Conservation (phyloP, 2,113 vertebrate genomes). For the Turdus rufiventris region DNA sequence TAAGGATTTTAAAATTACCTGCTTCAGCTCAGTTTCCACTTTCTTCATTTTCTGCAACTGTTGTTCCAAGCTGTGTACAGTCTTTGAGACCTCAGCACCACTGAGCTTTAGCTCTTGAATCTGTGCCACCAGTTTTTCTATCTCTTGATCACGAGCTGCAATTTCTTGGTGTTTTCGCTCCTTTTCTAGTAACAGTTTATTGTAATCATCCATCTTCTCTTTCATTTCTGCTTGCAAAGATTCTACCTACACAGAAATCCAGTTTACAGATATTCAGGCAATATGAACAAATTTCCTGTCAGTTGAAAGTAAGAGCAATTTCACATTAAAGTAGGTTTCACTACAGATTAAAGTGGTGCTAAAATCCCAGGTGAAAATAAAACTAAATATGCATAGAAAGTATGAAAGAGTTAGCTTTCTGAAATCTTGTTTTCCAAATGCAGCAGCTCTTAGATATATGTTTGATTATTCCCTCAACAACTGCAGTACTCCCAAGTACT, state of each 20-base stretch:
- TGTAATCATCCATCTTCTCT: conserved; percentile 83
- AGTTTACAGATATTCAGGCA: background rate
- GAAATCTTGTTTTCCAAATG: background rate
- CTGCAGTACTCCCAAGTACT: background rate
- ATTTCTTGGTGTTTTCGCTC: conserved; percentile 80
- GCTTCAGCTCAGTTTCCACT: conserved; percentile 77
- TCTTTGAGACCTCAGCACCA: conserved; percentile 55
- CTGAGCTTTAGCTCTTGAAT: conserved; percentile 80
- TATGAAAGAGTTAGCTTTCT: background rate
- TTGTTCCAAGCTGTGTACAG: conserved; percentile 75
- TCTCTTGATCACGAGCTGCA: conserved; percentile 82
- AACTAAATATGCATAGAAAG: background rate
- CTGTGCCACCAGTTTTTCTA: conserved; percentile 76
- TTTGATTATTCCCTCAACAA: background rate
- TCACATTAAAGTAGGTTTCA: background rate
- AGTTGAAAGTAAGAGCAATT: background rate
- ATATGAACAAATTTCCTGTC: background rate
- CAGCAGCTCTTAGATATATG: background rate
- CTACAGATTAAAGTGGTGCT: background rate
- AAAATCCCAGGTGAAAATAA: background rate
- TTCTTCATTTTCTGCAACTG: conserved; percentile 80
- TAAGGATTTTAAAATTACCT: conserved; percentile 63
- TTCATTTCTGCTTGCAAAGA: conserved; percentile 83
- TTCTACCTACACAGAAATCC: conserved; percentile 80
- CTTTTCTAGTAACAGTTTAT: conserved; percentile 76